These are phyloP conservation scores for Poeciliopsis presidionis DNA, from an alignment of 2,797 vertebrate genomes.

Conservation along the genomic window DNA sequence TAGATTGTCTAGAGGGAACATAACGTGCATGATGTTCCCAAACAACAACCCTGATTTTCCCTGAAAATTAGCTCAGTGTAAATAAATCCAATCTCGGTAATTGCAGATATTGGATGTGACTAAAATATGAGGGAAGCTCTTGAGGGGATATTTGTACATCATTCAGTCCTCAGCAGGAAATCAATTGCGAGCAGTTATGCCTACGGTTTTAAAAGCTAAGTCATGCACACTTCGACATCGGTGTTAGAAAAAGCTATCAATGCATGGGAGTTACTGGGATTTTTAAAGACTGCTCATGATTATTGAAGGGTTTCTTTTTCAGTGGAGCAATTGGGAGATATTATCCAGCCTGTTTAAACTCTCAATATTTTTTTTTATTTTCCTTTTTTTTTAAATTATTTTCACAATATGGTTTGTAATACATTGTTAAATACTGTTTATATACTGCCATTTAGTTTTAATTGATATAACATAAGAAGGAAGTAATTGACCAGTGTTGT, in stretches of 20 bases:
- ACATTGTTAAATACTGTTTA: not conserved
- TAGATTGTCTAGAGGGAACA: not conserved
- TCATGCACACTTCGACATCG: not conserved
- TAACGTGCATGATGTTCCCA: conserved; percentile 5
- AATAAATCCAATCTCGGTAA: conserved; percentile 47
- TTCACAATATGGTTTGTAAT: not conserved
- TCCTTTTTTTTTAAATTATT: not conserved
- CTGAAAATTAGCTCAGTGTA: conserved; percentile 24
- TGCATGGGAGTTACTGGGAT: conserved; percentile 1
- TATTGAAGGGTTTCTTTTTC: not conserved
- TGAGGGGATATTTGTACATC: conserved; percentile 37
- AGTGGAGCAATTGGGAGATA: not conserved
- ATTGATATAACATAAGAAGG: not conserved
- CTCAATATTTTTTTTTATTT: not conserved
- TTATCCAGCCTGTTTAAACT: not conserved
- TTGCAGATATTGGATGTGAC: conserved; percentile 56
- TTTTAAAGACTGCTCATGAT: not conserved
- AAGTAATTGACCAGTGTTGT: not conserved
- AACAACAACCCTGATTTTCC: not conserved
- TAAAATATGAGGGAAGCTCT: conserved; percentile 46
- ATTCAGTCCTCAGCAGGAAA: conserved; percentile 50
- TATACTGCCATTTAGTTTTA: not conserved
- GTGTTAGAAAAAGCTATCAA: not conserved
- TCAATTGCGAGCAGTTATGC: conserved; percentile 50
- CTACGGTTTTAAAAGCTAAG: not conserved